Percentiles rank a stretch among this genome's conserved stretches.
Evolutionary conservation across 2,888 invertebrate species (phyloP).

Genomic region (Sympetrum striolatum): DNA sequence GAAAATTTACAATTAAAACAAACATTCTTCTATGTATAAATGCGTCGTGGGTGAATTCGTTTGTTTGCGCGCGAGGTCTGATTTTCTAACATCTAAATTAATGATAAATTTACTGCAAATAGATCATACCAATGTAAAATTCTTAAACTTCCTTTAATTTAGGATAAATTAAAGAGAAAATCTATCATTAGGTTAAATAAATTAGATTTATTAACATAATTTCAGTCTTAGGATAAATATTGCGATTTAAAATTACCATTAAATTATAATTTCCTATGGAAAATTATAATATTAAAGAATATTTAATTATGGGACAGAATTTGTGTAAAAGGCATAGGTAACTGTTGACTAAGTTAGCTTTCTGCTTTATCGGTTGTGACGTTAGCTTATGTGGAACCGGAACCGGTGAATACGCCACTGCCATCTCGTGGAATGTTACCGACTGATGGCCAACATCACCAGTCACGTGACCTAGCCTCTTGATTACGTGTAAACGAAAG

Average conservation of each 20-base stretch:
- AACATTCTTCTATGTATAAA: neutral
- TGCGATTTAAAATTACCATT: no score
- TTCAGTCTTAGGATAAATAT: no score
- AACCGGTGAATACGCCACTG: constrained; percentile 7
- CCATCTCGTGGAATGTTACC: constrained; percentile 8
- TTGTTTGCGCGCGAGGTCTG: neutral
- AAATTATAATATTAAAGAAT: no score
- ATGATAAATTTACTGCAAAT: neutral
- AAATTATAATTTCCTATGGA: no score
- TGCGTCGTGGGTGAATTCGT: neutral
- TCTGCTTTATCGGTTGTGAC: neutral
- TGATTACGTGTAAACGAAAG: constrained; percentile 42
- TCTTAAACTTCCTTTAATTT: neutral
- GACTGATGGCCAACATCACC: constrained; percentile 44
- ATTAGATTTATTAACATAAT: neutral
- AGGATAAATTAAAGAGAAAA: neutral
- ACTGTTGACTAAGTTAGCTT: neutral
- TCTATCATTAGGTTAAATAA: neutral
- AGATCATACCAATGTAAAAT: neutral
- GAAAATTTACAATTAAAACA: no score
- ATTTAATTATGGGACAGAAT: no score
- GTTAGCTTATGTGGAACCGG: constrained; percentile 26
- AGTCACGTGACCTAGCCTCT: constrained; percentile 45
- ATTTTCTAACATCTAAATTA: neutral
- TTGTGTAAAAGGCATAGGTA: no score